Evolutionary conservation across 2,113 vertebrate genomes (phyloP).

Genomic region (Microcebus lehilahytsara): DNA sequence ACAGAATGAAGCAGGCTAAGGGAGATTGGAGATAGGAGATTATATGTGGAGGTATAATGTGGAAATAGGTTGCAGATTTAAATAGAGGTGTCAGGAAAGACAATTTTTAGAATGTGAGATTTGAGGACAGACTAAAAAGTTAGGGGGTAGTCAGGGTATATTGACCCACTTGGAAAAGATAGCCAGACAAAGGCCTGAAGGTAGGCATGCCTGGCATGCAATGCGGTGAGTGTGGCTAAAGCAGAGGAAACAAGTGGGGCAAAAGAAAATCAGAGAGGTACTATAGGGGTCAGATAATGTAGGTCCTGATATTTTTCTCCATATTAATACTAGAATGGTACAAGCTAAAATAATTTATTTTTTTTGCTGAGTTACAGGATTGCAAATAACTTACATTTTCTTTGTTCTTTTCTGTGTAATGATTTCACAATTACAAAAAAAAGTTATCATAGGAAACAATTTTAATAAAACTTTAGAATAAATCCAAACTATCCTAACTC

Average conservation of each 20-base stretch:
- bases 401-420: background rate
- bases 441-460: background rate
- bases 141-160: background rate
- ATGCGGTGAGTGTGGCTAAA: background rate
- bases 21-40: background rate
- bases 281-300: background rate
- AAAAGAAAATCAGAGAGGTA: background rate
- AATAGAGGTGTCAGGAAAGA: background rate
- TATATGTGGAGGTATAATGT: background rate
- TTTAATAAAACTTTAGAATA: background rate
- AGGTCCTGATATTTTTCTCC: background rate
- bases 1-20: background rate
- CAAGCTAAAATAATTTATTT: background rate
- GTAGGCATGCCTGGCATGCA: background rate
- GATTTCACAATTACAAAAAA: background rate
- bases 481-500: background rate
- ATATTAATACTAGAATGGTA: background rate
- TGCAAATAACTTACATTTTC: slow-evolving; percentile 1
- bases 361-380: background rate
- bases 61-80: background rate
- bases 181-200: background rate
- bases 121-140: background rate
- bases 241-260: background rate
- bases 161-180: background rate
- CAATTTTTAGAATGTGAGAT: background rate